Percentiles rank a stretch among this genome's conserved stretches.
These are phyloP conservation scores for Erythrolamprus reginae DNA, from an alignment of 2,113 vertebrate genomes.

Conservation along the genomic window DNA sequence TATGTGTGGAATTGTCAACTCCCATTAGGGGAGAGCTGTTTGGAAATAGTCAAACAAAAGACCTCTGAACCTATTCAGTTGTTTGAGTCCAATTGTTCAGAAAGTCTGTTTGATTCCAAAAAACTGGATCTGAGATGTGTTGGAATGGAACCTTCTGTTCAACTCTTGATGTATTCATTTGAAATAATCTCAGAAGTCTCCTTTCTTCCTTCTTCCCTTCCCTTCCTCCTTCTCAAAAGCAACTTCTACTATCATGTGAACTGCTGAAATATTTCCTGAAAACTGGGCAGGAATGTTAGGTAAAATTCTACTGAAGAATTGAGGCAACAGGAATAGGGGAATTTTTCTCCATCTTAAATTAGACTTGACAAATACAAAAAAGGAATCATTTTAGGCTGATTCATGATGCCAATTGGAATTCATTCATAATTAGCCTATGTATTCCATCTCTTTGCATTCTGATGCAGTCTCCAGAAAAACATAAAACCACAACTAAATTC, in stretches of 20 bases:
- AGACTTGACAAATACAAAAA: background rate
- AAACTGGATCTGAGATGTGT: background rate
- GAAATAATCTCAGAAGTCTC: background rate
- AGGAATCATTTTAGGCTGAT: background rate
- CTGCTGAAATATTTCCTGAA: background rate
- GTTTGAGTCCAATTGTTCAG: background rate
- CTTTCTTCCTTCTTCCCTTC: background rate
- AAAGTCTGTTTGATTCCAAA: background rate
- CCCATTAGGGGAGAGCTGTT: background rate
- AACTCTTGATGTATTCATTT: background rate
- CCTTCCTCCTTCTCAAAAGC: background rate
- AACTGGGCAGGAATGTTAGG: no score
- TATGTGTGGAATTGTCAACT: background rate
- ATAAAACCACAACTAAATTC: background rate
- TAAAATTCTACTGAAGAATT: background rate
- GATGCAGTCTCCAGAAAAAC: background rate
- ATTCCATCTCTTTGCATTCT: background rate
- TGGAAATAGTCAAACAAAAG: background rate
- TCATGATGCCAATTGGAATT: background rate
- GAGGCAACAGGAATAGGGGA: background rate
- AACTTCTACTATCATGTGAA: background rate
- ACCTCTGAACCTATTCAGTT: background rate
- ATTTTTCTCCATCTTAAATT: background rate
- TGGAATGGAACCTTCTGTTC: background rate
- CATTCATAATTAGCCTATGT: background rate